Evolutionary conservation across 2,888 invertebrate genomes (phyloP).

Genomic region (Ichneumoninae sp.): DNA sequence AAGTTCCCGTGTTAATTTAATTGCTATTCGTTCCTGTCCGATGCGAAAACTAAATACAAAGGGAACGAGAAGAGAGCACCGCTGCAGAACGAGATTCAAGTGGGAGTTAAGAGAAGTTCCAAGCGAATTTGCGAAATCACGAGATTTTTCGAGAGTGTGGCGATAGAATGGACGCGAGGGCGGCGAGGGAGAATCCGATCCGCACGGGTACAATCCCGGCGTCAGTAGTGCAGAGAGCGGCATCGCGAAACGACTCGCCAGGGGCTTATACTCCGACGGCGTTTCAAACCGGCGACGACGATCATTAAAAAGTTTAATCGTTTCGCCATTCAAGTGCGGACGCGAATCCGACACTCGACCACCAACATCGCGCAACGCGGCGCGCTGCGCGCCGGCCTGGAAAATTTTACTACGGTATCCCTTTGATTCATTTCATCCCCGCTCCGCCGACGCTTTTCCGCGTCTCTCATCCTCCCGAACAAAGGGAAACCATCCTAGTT

Average conservation of each 20-base stretch:
- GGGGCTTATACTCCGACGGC: conserved; percentile 76
- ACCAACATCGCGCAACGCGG: conserved; percentile 9
- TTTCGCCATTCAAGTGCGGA: conserved; percentile 76
- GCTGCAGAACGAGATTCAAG: conserved; percentile 1
- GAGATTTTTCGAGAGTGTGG: conserved; percentile 32
- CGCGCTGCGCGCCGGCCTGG: conserved; percentile 47
- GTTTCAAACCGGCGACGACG: conserved; percentile 78
- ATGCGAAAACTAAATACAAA: conserved; percentile 33
- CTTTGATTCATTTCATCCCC: conserved; percentile 54
- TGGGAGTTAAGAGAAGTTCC: conserved; percentile 15
- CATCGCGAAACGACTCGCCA: conserved; percentile 53
- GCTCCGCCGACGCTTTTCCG: conserved; percentile 23
- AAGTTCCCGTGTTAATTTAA: conserved; percentile 64
- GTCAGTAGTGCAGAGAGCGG: conserved; percentile 58
- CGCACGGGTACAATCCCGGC: conserved; percentile 59
- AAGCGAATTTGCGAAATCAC: conserved; percentile 2
- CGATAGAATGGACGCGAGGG: conserved; percentile 21
- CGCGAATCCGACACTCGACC: conserved; percentile 76
- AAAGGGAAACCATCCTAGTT: conserved; percentile 24
- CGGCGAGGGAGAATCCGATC: conserved; percentile 15
- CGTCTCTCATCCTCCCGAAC: conserved; percentile 14
- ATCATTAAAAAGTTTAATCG: conserved; percentile 82
- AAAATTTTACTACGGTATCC: conserved; percentile 75
- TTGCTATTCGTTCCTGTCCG: conserved; percentile 47
- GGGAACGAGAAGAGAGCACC: conserved; percentile 10